Conservation (phyloP, 2,888 invertebrate genomes). For the Drosophila maculinotata region DNA sequence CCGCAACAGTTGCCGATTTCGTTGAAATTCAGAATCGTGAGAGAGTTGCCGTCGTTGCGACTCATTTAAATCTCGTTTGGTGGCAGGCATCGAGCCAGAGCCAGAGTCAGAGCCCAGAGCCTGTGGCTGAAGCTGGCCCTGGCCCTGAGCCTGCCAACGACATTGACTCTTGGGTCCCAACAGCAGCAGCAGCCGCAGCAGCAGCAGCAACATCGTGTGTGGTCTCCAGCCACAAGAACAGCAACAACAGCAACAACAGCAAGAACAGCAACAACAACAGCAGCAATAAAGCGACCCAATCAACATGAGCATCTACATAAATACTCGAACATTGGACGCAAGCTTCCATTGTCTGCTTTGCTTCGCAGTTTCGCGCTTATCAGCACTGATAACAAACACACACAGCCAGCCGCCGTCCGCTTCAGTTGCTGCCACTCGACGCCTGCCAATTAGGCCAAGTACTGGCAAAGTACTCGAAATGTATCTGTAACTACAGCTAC, state of each 20-base stretch:
- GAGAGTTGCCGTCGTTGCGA: constrained; percentile 76
- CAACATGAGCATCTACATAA: constrained; percentile 69
- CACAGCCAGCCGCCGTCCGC: constrained; percentile 1
- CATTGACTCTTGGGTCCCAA: too few species aligned
- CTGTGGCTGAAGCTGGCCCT: too few species aligned
- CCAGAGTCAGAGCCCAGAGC: constrained; percentile 12
- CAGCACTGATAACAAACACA: constrained; percentile 42
- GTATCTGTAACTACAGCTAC: constrained; percentile 31
- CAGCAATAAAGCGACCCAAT: constrained; percentile 62
- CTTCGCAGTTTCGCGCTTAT: constrained; percentile 35
- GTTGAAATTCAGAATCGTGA: constrained; percentile 80
- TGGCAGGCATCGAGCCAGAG: constrained; percentile 54
- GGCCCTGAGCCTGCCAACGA: constrained; percentile 44
- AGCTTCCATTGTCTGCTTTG: constrained; percentile 59
- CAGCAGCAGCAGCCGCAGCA: constrained; percentile 7
- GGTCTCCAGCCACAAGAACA: constrained; percentile 56
- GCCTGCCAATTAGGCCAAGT: constrained; percentile 69
- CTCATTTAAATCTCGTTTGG: constrained; percentile 82
- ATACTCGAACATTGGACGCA: constrained; percentile 41
- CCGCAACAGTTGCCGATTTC: constrained; percentile 69
- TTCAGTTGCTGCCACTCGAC: constrained; percentile 24
- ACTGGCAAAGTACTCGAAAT: constrained; percentile 6
- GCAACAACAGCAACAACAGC: constrained; percentile 30
- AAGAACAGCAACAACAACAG: constrained; percentile 22
- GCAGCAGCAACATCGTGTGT: constrained; percentile 66